A percentile compares a stretch with the other conserved stretches of the same genome.
These are phyloP conservation scores for Monarcha castaneiventris DNA, from an alignment of 2,113 vertebrate species.

Conservation along the genomic window DNA sequence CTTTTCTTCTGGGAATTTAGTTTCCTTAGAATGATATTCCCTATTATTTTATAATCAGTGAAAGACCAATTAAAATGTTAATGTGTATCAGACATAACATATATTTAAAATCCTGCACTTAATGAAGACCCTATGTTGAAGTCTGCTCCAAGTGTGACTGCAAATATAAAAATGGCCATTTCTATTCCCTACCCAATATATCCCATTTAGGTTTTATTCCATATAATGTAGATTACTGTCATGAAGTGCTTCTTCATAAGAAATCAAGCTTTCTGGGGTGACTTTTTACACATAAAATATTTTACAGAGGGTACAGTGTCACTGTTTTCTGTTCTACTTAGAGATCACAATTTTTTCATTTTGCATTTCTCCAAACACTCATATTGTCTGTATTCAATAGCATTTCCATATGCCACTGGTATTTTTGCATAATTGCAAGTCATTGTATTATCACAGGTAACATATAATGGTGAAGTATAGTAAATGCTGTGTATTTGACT, in stretches of 20 bases:
- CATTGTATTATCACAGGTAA: not conserved
- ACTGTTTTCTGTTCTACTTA: not conserved
- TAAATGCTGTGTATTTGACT: not conserved
- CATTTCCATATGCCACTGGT: not conserved
- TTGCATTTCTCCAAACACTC: not conserved
- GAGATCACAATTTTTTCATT: not conserved
- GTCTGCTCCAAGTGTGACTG: not conserved
- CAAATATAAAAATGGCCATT: not conserved
- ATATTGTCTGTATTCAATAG: not conserved
- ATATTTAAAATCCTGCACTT: not conserved
- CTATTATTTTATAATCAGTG: not conserved
- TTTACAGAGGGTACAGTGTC: not conserved
- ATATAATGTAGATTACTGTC: not conserved
- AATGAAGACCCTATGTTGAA: not conserved
- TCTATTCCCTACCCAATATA: not conserved
- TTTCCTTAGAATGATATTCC: not conserved
- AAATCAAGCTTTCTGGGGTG: not conserved
- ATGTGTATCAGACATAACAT: not conserved
- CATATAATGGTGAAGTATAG: rapidly evolving
- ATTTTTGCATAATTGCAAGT: not conserved
- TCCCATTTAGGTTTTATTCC: not conserved
- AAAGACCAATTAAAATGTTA: not conserved
- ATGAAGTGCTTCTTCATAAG: not conserved
- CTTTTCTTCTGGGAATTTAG: not conserved
- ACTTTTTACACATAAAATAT: not conserved